Evolutionary conservation across 2,797 vertebrate genomes (phyloP), one percentile per base, ranked within the genome.

Genomic region (Kryptopterus vitreolus): DNA sequence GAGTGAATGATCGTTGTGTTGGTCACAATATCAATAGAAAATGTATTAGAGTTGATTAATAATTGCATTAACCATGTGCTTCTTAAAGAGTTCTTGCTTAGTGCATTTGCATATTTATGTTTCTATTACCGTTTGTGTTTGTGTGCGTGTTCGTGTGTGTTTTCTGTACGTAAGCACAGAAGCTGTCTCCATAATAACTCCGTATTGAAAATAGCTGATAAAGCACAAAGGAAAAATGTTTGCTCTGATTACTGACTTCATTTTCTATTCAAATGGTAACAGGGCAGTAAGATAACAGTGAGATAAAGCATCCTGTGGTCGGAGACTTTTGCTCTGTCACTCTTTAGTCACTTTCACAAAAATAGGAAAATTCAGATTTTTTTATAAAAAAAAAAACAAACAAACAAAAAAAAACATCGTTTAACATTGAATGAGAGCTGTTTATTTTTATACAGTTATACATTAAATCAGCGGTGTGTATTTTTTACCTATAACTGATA

Each of bases 251-350:
- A 31, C n/a, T 48, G 8, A 29, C 26, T 71, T 13, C 8, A 70
- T 52, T 71, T 53, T 10, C 48, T 52, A 13, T 71, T 71, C 26
- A 71, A 52, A 71, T 52, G 26, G 26, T 22, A 71, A 33, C 26
- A 71, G 26, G 26, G 26, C 46, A 53, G 20, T 26, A 71, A 71
- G 26, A 52, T 70, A 70, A 52, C 52, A 33, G 31, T 20, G 2
- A 71, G 10, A 22, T 12, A 22, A 10, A 52, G 33, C 24, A 70
- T 31, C 16, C 15, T 53, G 26, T 50, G 68, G 68, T 52, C 3
- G n/a, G 8, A 52, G 24, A n/a, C 8, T 69, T 48, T 69, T 48
- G 15, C n/a, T 3, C 1, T 26, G 24, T 24, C 38, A 26, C 22
- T 24, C 35, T 43, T 24, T 46, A 69, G n/a, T 69, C 43, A 69